These are phyloP conservation scores for Cheilosia scutellata DNA, from an alignment of 2,888 invertebrate genomes.

Conservation along the genomic window DNA sequence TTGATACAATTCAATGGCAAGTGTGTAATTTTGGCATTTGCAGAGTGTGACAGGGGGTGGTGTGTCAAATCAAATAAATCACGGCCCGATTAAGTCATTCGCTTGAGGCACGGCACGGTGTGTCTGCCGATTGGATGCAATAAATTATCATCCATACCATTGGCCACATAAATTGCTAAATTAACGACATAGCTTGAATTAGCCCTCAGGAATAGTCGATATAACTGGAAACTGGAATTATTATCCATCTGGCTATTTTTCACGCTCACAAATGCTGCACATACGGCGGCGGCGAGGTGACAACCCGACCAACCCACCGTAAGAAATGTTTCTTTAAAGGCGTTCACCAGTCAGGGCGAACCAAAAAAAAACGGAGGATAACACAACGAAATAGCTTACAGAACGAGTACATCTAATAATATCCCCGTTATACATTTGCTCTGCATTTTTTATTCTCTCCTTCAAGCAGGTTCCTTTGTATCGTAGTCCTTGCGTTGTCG, in stretches of 20 bases:
- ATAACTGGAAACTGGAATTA: slow-evolving; percentile 35
- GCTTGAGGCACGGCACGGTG: slow-evolving; percentile 34
- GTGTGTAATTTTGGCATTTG: background rate
- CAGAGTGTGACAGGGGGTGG: background rate
- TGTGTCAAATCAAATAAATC: slow-evolving; percentile 44
- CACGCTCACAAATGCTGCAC: slow-evolving; percentile 23
- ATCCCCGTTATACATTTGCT: slow-evolving; percentile 42
- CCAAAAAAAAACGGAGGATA: slow-evolving; percentile 47
- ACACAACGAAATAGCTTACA: slow-evolving; percentile 18
- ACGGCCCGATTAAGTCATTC: slow-evolving; percentile 63
- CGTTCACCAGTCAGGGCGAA: slow-evolving; percentile 15
- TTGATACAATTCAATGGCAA: background rate
- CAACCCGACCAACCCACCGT: slow-evolving; percentile 37
- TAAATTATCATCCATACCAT: slow-evolving; percentile 62
- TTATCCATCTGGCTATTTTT: slow-evolving; percentile 59
- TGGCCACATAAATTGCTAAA: slow-evolving; percentile 65
- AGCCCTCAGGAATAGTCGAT: slow-evolving; percentile 43
- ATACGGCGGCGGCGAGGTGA: slow-evolving; percentile 50
- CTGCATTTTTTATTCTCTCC: slow-evolving; percentile 29
- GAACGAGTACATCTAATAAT: slow-evolving; percentile 49
- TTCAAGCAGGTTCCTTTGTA: slow-evolving; percentile 36
- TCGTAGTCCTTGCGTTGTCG: slow-evolving; percentile 36
- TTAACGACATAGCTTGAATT: slow-evolving; percentile 54
- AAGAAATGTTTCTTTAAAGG: slow-evolving; percentile 55
- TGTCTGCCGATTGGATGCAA: slow-evolving; percentile 30